Percentiles rank a stretch among this genome's conserved stretches.
Conservation (phyloP, 2,888 invertebrate genomes). For the Conomelus anceps region DNA sequence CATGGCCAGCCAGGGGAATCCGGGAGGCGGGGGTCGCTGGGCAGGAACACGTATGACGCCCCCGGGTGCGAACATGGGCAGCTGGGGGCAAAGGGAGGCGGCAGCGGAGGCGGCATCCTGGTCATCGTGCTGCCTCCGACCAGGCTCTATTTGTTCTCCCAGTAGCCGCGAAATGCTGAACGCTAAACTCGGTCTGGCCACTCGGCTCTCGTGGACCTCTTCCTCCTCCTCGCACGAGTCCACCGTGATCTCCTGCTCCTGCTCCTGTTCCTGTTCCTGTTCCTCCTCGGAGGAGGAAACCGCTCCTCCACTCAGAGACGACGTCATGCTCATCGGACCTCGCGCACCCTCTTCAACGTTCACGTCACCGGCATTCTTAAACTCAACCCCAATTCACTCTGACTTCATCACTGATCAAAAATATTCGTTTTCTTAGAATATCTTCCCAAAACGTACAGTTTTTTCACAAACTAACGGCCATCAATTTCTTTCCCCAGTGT, state of each 20-base stretch:
- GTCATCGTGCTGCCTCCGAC: slow-evolving; percentile 7
- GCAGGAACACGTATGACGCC: slow-evolving; percentile 78
- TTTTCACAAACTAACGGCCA: too few species aligned
- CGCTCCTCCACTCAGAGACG: slow-evolving; percentile 23
- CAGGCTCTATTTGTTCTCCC: slow-evolving; percentile 50
- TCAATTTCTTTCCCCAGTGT: too few species aligned
- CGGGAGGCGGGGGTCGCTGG: slow-evolving; percentile 55
- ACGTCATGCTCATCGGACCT: slow-evolving; percentile 19
- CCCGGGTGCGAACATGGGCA: slow-evolving; percentile 38
- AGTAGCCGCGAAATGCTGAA: slow-evolving; percentile 76
- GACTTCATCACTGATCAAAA: neutral
- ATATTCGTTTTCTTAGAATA: too few species aligned
- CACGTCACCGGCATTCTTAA: neutral
- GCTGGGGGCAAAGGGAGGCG: slow-evolving; percentile 11
- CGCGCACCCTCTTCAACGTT: neutral
- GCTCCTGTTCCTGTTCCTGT: slow-evolving; percentile 54
- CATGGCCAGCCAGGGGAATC: slow-evolving; percentile 50
- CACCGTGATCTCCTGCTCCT: slow-evolving; percentile 61
- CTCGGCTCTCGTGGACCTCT: slow-evolving; percentile 46
- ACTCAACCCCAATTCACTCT: neutral
- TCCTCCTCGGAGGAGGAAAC: slow-evolving; percentile 44
- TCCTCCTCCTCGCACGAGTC: slow-evolving; percentile 58
- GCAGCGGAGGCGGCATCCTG: slow-evolving; percentile 18
- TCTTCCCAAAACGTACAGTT: too few species aligned
- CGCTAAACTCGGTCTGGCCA: slow-evolving; percentile 52